Percentiles rank a stretch among this genome's conserved stretches.
Conservation (phyloP, 2,797 vertebrate genomes). For the Emys orbicularis region DNA sequence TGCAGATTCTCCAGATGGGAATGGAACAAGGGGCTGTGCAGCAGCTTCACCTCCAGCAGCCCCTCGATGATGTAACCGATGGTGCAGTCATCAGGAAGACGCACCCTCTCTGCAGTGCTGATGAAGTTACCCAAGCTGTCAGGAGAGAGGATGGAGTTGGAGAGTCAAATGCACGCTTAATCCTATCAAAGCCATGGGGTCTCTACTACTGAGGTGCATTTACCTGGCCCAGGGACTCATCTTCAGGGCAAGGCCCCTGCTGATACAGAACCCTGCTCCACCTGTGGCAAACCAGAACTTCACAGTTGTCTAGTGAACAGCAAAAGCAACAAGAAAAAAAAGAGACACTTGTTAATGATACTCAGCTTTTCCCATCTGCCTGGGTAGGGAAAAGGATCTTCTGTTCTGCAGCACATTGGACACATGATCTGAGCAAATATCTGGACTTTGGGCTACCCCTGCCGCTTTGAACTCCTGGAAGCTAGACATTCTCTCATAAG, state of each 20-base stretch:
- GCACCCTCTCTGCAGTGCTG: constrained; percentile 95
- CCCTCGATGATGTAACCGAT: constrained; percentile 98
- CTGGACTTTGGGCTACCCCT: neutral
- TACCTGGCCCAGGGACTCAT: constrained; percentile 99
- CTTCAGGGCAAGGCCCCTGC: constrained; percentile 95
- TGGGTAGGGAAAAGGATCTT: neutral
- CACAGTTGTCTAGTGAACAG: constrained; percentile 84
- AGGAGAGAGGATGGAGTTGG: neutral
- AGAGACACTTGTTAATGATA: constrained; percentile 28
- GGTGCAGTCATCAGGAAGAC: constrained; percentile 96
- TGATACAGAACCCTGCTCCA: constrained; percentile 97
- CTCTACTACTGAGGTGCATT: neutral
- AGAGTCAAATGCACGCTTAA: neutral
- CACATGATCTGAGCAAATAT: neutral
- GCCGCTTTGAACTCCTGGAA: neutral
- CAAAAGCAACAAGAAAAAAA: constrained; percentile 23
- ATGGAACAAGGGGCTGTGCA: constrained; percentile 91
- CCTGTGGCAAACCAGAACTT: constrained; percentile 99
- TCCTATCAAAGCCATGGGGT: neutral
- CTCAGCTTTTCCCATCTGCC: neutral
- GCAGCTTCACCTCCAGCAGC: constrained; percentile 90
- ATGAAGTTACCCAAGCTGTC: constrained; percentile 96
- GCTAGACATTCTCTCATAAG: neutral
- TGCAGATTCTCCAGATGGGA: constrained; percentile 96
- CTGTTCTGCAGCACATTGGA: neutral